These are phyloP conservation scores for Germaria angustata DNA, from an alignment of 2,888 invertebrate species.

Conservation along the genomic window DNA sequence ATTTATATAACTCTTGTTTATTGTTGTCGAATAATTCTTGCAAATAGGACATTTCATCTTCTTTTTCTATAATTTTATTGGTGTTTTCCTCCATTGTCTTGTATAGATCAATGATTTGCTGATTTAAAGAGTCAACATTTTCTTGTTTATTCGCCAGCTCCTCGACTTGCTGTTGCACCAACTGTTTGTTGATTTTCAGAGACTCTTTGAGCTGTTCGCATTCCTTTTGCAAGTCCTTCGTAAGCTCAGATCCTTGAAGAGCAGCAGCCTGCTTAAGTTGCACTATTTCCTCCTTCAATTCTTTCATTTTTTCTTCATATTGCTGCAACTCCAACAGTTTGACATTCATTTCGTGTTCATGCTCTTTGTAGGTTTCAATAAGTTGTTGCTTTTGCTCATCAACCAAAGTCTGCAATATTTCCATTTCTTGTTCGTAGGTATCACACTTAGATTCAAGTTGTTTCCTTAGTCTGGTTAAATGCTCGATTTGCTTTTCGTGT, in stretches of 20 bases:
- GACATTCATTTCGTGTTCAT: conserved; percentile 74
- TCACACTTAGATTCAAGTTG: conserved; percentile 74
- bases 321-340: conserved; percentile 72
- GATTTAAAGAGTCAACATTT: conserved; percentile 84
- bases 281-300: conserved; percentile 80
- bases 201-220: conserved; percentile 72
- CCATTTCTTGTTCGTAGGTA: conserved; percentile 76
- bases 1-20: conserved; percentile 79
- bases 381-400: conserved; percentile 79
- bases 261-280: conserved; percentile 81
- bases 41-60: conserved; percentile 80
- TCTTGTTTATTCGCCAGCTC: conserved; percentile 82
- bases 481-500: conserved; percentile 75
- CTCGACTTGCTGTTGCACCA: conserved; percentile 73
- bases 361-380: conserved; percentile 77
- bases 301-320: conserved; percentile 78
- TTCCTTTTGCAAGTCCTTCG: conserved; percentile 71
- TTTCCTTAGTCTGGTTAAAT: conserved; percentile 72
- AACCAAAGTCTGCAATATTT: conserved; percentile 77
- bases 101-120: conserved; percentile 82
- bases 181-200: conserved; percentile 76
- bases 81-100: conserved; percentile 82
- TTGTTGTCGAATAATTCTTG: conserved; percentile 80
- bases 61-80: conserved; percentile 80
- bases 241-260: conserved; percentile 70